Evolutionary conservation across 2,797 vertebrate genomes (phyloP), one percentile per base, ranked within the genome.

Genomic region (Sitta carolinensis): DNA sequence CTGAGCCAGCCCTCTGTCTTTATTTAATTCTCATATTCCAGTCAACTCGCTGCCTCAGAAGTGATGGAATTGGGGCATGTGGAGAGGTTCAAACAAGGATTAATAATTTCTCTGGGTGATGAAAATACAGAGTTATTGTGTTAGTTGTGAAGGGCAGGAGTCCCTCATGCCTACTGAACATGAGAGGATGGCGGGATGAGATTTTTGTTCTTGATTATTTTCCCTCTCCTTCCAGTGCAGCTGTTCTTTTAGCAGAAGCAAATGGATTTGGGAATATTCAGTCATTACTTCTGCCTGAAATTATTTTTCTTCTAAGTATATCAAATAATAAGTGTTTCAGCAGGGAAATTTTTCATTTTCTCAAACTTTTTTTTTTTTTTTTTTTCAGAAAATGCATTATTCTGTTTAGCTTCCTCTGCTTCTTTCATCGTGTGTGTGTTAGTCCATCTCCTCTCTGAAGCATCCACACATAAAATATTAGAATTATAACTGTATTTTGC

Each of bases 261-360:
- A 88, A 88, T 75, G 76, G 82, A 62, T 90, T 90, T 85, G 93
- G 94, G 91, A 94, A 84, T 92, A 92, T 88, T 91, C 66, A 91
- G 58, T 72, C 82, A 62, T 85, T 90, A 40, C 22, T 68, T 77
- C n/a, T 80, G 34, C 79, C 54, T 55, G 75, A 93, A 91, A 94
- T 88, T 85, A 83, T 85, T 92, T 93, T 89, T 70, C 79, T 91
- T 83, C 25, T 47, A 89, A 82, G 29, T 75, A 14, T 59, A 74
- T 90, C 2, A 42, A 84, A 66, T 61, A 69, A 51, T n/a, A 73
- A 80, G 70, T 51, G 45, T 64, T 93, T 91, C 89, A 87, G 22
- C 32, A 11, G 63, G 63, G 67, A 79, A 76, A 82, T 29, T 12
- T 25, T 73, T 51, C 30, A 26, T 78, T 84, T 75, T 59, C 40